phyloP scores from a whole-genome alignment of 2,888 invertebrate genomes.

The Cryptosula pallasiana region DNA sequence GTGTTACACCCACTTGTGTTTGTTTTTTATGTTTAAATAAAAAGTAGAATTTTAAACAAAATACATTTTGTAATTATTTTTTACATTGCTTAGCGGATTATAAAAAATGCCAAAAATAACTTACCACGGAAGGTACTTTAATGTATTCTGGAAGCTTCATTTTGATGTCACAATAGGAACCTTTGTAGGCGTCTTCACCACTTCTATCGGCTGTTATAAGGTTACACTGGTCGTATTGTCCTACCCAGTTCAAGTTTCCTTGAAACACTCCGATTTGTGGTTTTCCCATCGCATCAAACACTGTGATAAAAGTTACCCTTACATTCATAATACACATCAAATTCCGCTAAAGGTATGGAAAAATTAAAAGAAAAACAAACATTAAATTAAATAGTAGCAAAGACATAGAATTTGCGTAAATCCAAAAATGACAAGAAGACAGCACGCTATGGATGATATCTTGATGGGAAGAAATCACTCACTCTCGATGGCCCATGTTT shows the following conservation, averaged over 20 bases:
- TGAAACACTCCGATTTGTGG: constrained; percentile 18
- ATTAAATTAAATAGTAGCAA: too few species aligned
- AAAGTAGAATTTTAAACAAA: too few species aligned
- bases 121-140: constrained; percentile 1
- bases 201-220: not conserved
- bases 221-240: constrained; percentile 25
- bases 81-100: not conserved
- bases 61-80: not conserved
- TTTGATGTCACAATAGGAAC: constrained; percentile 34
- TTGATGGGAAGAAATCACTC: not conserved
- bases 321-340: too few species aligned
- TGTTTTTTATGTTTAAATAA: too few species aligned
- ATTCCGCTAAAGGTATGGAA: too few species aligned
- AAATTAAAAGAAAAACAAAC: too few species aligned
- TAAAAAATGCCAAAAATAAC: not conserved
- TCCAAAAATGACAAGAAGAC: too few species aligned
- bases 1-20: too few species aligned
- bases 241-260: constrained; percentile 24
- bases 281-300: constrained; percentile 25
- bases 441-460: too few species aligned
- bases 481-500: not conserved
- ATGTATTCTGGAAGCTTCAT: constrained; percentile 30
- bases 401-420: too few species aligned
- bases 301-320: too few species aligned
- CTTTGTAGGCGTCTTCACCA: constrained; percentile 27